Evolutionary conservation across 2,113 vertebrate species (phyloP).

Genomic region (Naja naja): DNA sequence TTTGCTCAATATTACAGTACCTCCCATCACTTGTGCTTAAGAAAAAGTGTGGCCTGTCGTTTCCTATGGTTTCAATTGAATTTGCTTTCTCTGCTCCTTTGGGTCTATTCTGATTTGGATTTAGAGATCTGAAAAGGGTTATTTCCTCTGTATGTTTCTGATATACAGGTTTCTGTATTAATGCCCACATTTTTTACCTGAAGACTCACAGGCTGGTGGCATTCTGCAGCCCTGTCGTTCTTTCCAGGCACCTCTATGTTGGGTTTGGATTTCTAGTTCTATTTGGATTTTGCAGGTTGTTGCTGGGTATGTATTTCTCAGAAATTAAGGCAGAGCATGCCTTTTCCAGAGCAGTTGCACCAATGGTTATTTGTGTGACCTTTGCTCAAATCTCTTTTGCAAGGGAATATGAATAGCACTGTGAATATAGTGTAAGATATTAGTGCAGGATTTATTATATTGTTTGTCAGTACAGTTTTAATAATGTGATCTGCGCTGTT

Average conservation of each 20-base stretch:
- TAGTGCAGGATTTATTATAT: neutral
- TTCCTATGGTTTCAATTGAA: neutral
- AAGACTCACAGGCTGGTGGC: neutral
- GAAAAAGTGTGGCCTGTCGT: neutral
- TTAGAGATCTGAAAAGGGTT: neutral
- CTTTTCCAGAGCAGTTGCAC: neutral
- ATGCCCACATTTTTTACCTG: neutral
- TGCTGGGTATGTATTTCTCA: neutral
- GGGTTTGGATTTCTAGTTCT: neutral
- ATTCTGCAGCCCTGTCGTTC: neutral
- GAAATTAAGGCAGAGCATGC: neutral
- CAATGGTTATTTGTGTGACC: neutral
- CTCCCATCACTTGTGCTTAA: neutral
- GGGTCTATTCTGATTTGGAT: neutral
- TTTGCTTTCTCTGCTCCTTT: neutral
- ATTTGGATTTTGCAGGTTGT: neutral
- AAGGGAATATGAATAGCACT: neutral
- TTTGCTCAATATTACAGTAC: neutral
- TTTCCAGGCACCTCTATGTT: neutral
- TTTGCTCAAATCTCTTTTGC: neutral
- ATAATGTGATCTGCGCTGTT: neutral
- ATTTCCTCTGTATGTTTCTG: neutral
- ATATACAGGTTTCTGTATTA: neutral
- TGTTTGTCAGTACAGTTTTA: neutral
- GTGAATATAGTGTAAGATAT: neutral